These are phyloP conservation scores for Scrobipalpa costella DNA, from an alignment of 2,888 invertebrate genomes.

Conservation along the genomic window DNA sequence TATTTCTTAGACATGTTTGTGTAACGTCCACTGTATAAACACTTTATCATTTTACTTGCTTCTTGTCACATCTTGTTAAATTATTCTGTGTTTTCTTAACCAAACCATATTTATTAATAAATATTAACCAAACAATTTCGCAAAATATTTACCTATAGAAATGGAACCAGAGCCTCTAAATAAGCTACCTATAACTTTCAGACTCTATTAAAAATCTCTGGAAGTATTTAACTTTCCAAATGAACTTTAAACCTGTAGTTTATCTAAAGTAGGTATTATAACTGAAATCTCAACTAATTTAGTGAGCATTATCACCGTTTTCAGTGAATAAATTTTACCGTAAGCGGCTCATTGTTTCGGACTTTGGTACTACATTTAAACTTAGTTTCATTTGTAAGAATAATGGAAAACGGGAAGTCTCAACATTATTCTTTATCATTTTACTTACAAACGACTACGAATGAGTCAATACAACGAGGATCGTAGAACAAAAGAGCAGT, in stretches of 20 bases:
- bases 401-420: neutral
- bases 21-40: too few species aligned
- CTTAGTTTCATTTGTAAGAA: neutral
- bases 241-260: neutral
- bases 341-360: neutral
- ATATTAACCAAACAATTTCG: too few species aligned
- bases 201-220: too few species aligned
- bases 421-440: slow-evolving; percentile 8
- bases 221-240: neutral
- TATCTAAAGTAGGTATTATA: too few species aligned
- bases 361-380: slow-evolving; percentile 1
- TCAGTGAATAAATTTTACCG: neutral
- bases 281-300: neutral
- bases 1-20: too few species aligned
- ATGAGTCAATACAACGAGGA: neutral
- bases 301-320: neutral
- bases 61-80: too few species aligned
- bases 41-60: too few species aligned
- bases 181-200: too few species aligned
- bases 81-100: too few species aligned
- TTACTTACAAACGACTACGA: neutral
- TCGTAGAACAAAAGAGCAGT: slow-evolving; percentile 18
- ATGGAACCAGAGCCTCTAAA: too few species aligned
- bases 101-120: too few species aligned
- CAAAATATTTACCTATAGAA: too few species aligned